These are phyloP conservation scores for Nothoprocta perdicaria DNA, from an alignment of 2,113 vertebrate species.

Conservation along the genomic window DNA sequence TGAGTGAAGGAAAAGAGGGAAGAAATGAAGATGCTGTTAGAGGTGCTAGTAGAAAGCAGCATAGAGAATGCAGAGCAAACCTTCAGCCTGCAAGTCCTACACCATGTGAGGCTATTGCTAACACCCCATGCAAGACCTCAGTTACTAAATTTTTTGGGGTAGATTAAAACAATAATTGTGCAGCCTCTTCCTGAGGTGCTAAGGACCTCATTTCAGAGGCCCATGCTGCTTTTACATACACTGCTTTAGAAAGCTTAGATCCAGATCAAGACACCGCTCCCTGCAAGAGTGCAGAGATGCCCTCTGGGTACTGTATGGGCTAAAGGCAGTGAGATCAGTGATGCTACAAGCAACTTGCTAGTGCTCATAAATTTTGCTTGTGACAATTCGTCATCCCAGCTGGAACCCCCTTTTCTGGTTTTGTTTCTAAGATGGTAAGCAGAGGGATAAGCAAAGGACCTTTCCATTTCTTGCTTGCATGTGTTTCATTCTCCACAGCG, in stretches of 20 bases:
- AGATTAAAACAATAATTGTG: not conserved
- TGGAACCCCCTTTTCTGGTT: not conserved
- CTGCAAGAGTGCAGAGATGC: not conserved
- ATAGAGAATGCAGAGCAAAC: not conserved
- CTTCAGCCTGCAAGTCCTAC: not conserved
- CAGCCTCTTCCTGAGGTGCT: not conserved
- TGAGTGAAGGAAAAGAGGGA: not conserved
- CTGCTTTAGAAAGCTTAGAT: not conserved
- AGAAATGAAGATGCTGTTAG: not conserved
- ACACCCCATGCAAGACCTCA: not conserved
- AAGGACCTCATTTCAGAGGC: not conserved
- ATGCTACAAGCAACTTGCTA: not conserved
- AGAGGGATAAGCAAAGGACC: not conserved
- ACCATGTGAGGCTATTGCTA: not conserved
- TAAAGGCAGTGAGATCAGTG: not conserved
- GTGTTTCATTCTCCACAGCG: not conserved
- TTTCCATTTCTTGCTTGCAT: not conserved
- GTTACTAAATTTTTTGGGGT: not conserved
- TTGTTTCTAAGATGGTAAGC: not conserved
- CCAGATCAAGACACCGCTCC: not conserved
- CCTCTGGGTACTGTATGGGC: not conserved
- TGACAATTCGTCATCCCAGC: not conserved
- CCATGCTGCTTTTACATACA: not conserved
- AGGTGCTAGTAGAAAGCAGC: not conserved
- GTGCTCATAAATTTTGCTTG: not conserved